phyloP scores from a whole-genome alignment of 2,888 invertebrate species.

The Meganola albula region DNA sequence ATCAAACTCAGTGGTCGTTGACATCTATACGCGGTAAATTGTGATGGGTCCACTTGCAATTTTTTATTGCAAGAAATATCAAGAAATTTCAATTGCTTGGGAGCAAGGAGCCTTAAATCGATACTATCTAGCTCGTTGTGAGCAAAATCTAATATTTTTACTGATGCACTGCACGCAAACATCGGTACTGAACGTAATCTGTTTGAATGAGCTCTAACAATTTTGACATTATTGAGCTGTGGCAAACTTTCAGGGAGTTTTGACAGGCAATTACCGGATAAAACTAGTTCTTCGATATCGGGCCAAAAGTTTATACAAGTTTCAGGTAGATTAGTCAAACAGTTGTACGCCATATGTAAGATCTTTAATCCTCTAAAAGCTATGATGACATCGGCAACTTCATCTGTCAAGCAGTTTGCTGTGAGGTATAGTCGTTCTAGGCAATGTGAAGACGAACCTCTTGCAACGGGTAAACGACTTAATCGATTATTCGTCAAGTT shows the following conservation, averaged over 20 bases:
- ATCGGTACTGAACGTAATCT: conserved; percentile 85
- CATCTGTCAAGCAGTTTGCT: conserved; percentile 86
- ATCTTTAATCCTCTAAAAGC: conserved; percentile 81
- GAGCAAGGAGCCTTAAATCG: conserved; percentile 85
- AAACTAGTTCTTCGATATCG: conserved; percentile 87
- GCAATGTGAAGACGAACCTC: conserved; percentile 77
- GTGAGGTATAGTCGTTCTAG: conserved; percentile 85
- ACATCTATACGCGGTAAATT: conserved; percentile 87
- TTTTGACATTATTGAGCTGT: conserved; percentile 82
- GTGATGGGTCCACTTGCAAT: conserved; percentile 88
- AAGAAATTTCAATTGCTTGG: conserved; percentile 88
- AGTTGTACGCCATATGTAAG: conserved; percentile 88
- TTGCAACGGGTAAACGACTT: conserved; percentile 81
- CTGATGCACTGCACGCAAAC: conserved; percentile 83
- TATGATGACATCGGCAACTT: conserved; percentile 80
- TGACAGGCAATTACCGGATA: conserved; percentile 88
- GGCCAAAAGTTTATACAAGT: conserved; percentile 86
- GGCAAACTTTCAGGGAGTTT: conserved; percentile 87
- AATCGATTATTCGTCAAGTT: conserved; percentile 89
- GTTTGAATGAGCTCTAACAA: conserved; percentile 90
- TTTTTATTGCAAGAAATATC: conserved; percentile 91
- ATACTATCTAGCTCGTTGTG: conserved; percentile 90
- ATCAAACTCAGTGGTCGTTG: conserved; percentile 89
- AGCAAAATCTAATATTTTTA: conserved; percentile 89
- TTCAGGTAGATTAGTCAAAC: conserved; percentile 84